These are phyloP conservation scores for Neolamprologus ventralis DNA, from an alignment of 2,113 vertebrate species.

Conservation along the genomic window DNA sequence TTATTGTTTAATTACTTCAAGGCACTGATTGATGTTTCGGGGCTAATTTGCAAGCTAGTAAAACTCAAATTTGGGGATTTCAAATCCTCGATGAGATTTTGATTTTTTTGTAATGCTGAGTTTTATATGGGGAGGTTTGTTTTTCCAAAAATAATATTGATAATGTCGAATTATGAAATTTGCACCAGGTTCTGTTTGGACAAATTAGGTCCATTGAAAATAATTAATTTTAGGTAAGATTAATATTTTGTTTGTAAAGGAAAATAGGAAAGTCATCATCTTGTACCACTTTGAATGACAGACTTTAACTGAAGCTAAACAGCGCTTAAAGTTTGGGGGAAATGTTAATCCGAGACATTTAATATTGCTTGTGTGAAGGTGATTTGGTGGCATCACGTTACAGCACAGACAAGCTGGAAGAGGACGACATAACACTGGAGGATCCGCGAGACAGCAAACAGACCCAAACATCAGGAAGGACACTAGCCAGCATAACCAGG, in stretches of 20 bases:
- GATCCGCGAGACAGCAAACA: neutral
- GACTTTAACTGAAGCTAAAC: neutral
- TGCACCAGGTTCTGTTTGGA: accelerated
- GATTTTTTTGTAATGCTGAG: neutral
- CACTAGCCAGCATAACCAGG: neutral
- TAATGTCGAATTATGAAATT: neutral
- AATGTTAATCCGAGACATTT: neutral
- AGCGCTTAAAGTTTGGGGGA: neutral
- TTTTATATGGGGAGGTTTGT: neutral
- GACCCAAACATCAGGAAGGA: neutral
- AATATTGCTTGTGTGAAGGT: neutral
- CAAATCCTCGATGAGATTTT: neutral
- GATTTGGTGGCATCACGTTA: neutral
- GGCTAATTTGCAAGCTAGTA: neutral
- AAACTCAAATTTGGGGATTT: neutral
- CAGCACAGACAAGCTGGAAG: neutral
- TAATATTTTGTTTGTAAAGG: neutral
- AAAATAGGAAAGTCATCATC: neutral
- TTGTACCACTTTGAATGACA: neutral
- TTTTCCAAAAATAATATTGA: neutral
- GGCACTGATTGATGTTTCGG: neutral
- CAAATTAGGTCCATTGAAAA: neutral
- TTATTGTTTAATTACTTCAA: neutral
- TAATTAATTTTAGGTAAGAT: neutral
- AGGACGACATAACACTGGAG: neutral